These are phyloP conservation scores for Drosophila nannoptera DNA, from an alignment of 1,140 invertebrate genomes.

Conservation along the genomic window DNA sequence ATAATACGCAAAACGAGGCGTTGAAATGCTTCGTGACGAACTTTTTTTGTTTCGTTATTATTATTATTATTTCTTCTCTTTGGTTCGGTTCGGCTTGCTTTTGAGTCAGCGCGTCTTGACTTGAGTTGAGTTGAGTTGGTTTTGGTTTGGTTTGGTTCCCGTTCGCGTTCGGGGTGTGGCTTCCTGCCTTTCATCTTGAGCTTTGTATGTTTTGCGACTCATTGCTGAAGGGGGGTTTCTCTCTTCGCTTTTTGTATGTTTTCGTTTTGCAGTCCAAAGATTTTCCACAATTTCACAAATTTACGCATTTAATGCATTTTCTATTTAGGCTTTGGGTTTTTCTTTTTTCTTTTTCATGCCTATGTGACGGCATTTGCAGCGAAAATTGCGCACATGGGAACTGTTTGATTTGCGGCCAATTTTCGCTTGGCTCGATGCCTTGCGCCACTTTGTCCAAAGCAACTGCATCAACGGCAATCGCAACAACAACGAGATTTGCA, in stretches of 20 bases:
- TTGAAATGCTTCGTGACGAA: constrained; percentile 10
- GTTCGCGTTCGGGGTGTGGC: constrained; percentile 50
- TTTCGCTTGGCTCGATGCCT: constrained; percentile 59
- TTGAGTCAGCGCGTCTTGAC: constrained; percentile 14
- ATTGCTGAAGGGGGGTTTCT: constrained; percentile 37
- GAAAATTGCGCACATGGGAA: constrained; percentile 73
- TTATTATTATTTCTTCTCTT: not conserved
- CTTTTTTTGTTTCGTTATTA: constrained; percentile 3
- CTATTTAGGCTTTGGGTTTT: constrained; percentile 12
- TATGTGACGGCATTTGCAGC: constrained; percentile 66
- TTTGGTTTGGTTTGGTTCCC: not conserved
- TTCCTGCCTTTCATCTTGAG: constrained; percentile 55
- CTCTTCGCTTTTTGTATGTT: constrained; percentile 11
- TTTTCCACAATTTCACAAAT: constrained; percentile 53
- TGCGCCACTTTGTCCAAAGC: constrained; percentile 39
- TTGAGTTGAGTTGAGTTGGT: not conserved
- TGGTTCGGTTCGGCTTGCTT: constrained; percentile 16
- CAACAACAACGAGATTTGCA: constrained; percentile 58
- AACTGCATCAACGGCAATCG: constrained; percentile 21
- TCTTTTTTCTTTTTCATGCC: constrained; percentile 48
- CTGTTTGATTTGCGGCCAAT: constrained; percentile 75
- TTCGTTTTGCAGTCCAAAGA: constrained; percentile 5
- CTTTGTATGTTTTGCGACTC: constrained; percentile 18
- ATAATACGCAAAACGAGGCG: constrained; percentile 29
- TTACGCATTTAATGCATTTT: constrained; percentile 57